These are phyloP conservation scores for Microplitis deprimator DNA, from an alignment of 2,888 invertebrate species.

Conservation along the genomic window DNA sequence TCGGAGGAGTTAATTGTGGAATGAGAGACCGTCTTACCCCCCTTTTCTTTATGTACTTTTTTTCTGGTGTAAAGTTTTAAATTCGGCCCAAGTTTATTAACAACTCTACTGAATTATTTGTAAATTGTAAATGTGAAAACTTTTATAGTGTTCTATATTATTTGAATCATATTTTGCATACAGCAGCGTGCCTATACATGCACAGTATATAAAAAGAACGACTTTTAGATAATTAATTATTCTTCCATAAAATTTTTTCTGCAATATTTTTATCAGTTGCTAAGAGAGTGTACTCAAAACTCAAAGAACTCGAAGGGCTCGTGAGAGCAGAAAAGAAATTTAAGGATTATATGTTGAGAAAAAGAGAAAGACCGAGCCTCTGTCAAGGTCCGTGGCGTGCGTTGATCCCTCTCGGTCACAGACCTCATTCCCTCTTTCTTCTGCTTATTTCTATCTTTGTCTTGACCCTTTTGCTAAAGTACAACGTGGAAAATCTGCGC, in stretches of 20 bases:
- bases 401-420: constrained; percentile 70
- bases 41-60: too few species aligned
- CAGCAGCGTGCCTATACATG: too few species aligned
- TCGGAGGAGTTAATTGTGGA: too few species aligned
- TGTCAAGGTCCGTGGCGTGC: constrained; percentile 70
- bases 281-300: neutral
- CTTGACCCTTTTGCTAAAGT: constrained; percentile 39
- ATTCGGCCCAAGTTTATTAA: too few species aligned
- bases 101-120: too few species aligned
- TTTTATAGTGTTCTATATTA: too few species aligned
- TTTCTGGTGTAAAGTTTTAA: too few species aligned
- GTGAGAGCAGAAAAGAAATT: neutral
- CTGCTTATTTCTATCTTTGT: constrained; percentile 45
- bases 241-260: neutral
- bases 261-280: constrained; percentile 17
- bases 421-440: constrained; percentile 59
- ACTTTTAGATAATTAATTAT: too few species aligned
- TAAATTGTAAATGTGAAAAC: too few species aligned
- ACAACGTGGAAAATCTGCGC: neutral
- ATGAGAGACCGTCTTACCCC: too few species aligned
- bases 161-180: too few species aligned
- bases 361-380: constrained; percentile 53
- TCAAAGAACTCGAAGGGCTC: neutral
- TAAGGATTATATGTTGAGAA: constrained; percentile 30
- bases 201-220: too few species aligned